Evolutionary conservation across 2,888 invertebrate species (phyloP).

Genomic region (Phortica magna): DNA sequence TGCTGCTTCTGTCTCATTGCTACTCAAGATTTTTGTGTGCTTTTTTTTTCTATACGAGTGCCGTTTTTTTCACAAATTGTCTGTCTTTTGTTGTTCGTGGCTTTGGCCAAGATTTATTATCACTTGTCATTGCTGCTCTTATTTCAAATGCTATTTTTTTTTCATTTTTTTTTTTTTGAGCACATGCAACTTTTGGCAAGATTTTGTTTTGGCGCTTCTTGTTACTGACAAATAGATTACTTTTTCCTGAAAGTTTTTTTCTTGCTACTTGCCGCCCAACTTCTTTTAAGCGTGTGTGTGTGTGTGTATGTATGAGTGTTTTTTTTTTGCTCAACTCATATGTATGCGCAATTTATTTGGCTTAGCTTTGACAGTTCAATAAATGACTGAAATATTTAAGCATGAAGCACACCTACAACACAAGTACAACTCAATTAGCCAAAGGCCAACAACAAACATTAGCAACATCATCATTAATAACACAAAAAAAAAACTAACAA

Average conservation of each 20-base stretch:
- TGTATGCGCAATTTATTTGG: slow-evolving; percentile 64
- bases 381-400: slow-evolving; percentile 44
- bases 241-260: slow-evolving; percentile 46
- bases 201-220: neutral
- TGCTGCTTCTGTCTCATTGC: neutral
- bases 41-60: neutral
- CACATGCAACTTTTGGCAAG: slow-evolving; percentile 12
- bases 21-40: neutral
- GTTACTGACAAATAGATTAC: slow-evolving; percentile 53
- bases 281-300: slow-evolving; percentile 33
- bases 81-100: slow-evolving; percentile 12
- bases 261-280: neutral
- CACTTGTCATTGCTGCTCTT: slow-evolving; percentile 58
- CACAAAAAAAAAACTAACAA: neutral
- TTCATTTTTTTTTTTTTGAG: neutral
- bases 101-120: slow-evolving; percentile 63
- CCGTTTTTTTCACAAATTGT: slow-evolving; percentile 5
- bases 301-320: too few relatives aligned
- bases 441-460: neutral
- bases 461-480: too few relatives aligned
- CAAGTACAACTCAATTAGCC: neutral
- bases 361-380: slow-evolving; percentile 72
- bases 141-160: slow-evolving; percentile 12
- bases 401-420: neutral
- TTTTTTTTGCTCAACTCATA: neutral